These are phyloP conservation scores for Temnothorax curvispinosus DNA, from an alignment of 1,140 invertebrate genomes.

Conservation along the genomic window DNA sequence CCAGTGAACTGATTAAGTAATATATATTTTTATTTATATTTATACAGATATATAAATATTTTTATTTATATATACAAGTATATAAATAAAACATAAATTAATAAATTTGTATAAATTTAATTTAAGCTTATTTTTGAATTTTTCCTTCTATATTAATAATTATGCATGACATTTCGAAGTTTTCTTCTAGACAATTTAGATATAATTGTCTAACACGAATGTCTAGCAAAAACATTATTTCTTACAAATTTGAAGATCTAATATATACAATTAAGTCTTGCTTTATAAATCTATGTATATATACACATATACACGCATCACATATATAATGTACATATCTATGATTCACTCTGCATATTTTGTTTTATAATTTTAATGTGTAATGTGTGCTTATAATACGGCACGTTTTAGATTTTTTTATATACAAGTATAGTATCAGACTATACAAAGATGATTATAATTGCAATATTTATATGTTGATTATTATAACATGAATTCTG, in stretches of 20 bases:
- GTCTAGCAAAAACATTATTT: not conserved
- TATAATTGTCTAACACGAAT: not conserved
- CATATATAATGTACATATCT: not conserved
- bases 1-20: not conserved
- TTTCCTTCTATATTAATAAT: not conserved
- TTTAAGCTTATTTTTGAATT: not conserved
- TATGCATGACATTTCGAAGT: not conserved
- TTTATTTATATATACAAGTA: not conserved
- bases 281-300: not conserved
- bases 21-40: not conserved
- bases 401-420: not conserved
- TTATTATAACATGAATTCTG: not conserved
- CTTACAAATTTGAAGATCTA: not conserved
- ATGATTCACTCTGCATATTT: not conserved
- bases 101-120: not conserved
- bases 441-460: not conserved
- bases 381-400: not conserved
- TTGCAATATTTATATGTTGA: conserved; percentile 12
- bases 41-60: not conserved
- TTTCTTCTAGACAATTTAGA: not conserved
- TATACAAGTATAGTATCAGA: conserved; percentile 1
- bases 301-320: not conserved
- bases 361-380: not conserved
- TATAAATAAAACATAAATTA: not conserved
- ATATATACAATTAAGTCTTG: not conserved